Base-by-base conservation (phyloP, 2,888 invertebrate genomes). In the Rotaria magnacalcarata region DNA sequence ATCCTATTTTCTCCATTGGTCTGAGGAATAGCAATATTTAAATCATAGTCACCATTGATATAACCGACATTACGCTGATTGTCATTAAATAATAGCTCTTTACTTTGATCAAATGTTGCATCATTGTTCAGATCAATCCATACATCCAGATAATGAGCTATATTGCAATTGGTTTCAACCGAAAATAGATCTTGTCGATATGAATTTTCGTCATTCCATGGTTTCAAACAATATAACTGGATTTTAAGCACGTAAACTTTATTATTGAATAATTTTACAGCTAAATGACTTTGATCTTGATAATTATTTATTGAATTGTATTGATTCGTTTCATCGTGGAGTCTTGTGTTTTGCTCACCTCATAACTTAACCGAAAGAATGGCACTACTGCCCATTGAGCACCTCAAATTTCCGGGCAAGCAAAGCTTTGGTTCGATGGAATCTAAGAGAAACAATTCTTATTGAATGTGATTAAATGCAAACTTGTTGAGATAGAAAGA, bases 51-150 rank as follows among this genome's bases (percentile, higher is more conserved):
- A 27, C 34, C 3, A 10, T 67, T 34, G 14, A 27, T 5, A n/a
- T 34, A 3, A 34, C 11, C 34, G 5, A 16, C 27, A 14, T 2
- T 34, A 14, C 2, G 24, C 2, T 14, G 11, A 34, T 56, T 19
- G 67, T 34, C 11, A 21, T 16, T 16, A 54, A 54, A 21, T 19
- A 67, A 4, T 56, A 34, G 67, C 34, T 67, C 67, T 6, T 27
- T 34, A 34, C 34, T 34, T 0, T 67, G 34, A 67, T 67, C 67
- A 8, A 67, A 67, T 67, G 2, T 27, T 6, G 34, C 67, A 34
- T 67, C 67, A 67, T 67, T 67, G 34, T 67, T 67, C 16, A 67
- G 67, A 67, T 67, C 67, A 5, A 67, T 67, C 67, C 67, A 67
- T 6, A 34, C 34, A 67, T 19, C 19, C 0, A 67, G 2, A 67